A percentile compares a stretch with the other conserved stretches of the same genome.
Evolutionary conservation across 23 tunicate genomes (phyloP).

Genomic region (Trididemnum clinides): DNA sequence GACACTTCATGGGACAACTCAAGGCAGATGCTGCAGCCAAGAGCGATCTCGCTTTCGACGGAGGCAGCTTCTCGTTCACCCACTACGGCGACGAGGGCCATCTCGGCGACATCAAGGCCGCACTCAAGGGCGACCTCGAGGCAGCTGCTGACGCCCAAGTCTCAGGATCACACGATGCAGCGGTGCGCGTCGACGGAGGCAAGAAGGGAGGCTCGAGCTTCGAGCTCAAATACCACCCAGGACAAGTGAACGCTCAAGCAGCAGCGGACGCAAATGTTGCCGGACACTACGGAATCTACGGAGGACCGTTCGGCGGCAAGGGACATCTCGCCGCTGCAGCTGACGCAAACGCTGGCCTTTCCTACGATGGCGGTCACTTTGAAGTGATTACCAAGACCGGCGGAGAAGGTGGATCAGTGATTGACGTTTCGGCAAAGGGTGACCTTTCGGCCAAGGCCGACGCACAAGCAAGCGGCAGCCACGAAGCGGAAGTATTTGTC

Average conservation of each 20-base stretch:
- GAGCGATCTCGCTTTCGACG: constrained; percentile 1
- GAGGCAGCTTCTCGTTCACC: background rate
- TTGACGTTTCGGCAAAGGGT: constrained; percentile 1
- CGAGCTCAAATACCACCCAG: background rate
- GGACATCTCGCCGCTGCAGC: background rate
- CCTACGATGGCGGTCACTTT: background rate
- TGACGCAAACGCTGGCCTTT: background rate
- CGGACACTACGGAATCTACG: background rate
- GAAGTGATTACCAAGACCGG: constrained; percentile 21
- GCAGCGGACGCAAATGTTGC: background rate
- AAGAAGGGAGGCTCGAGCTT: background rate
- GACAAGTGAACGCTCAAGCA: background rate
- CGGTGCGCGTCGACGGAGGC: constrained; percentile 11
- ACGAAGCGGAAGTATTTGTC: background rate
- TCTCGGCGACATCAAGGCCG: background rate
- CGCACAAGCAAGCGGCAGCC: constrained; percentile 21
- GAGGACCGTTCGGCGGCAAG: constrained; percentile 3
- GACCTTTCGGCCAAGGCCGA: background rate
- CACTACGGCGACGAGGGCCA: background rate
- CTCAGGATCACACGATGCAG: background rate
- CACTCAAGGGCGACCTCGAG: background rate
- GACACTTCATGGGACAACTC: background rate
- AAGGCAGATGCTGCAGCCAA: background rate
- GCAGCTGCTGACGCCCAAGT: background rate
- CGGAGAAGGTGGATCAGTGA: background rate